Evolutionary conservation across 2,797 vertebrate species (phyloP).

Genomic region (Alfaro cultratus): DNA sequence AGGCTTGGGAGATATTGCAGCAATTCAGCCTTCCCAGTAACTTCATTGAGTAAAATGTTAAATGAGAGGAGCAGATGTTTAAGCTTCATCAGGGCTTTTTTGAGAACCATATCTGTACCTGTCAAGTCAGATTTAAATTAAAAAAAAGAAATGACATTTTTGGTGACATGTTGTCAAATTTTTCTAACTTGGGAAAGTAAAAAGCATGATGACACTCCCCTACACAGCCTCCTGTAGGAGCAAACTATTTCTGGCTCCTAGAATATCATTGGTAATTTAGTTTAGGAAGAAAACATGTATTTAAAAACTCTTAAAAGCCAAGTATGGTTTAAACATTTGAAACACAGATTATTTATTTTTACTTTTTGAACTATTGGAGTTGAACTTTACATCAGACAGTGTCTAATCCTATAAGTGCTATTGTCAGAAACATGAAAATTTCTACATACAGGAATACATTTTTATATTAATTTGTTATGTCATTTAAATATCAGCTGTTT

Average conservation of each 20-base stretch:
- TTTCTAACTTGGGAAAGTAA: background rate
- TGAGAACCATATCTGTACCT: background rate
- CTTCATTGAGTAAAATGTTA: constrained; percentile 82
- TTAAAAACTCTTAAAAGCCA: background rate
- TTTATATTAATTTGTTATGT: background rate
- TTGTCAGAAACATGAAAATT: background rate
- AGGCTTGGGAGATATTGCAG: constrained; percentile 79
- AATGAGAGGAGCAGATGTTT: constrained; percentile 83
- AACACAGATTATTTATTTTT: background rate
- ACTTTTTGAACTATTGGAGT: background rate
- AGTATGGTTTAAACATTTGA: background rate
- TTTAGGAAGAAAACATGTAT: no score
- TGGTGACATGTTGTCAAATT: background rate
- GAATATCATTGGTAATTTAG: background rate
- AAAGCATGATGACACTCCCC: background rate
- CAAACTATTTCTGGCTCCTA: background rate
- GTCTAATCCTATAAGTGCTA: background rate
- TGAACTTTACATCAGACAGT: background rate
- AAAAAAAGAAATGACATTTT: background rate
- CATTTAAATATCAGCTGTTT: background rate
- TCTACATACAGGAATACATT: background rate
- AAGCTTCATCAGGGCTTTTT: constrained; percentile 77
- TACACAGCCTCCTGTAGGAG: background rate
- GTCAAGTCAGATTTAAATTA: background rate
- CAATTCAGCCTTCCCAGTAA: constrained; percentile 77